Conservation (phyloP, 2,113 vertebrate genomes). For the Apodemus sylvaticus region DNA sequence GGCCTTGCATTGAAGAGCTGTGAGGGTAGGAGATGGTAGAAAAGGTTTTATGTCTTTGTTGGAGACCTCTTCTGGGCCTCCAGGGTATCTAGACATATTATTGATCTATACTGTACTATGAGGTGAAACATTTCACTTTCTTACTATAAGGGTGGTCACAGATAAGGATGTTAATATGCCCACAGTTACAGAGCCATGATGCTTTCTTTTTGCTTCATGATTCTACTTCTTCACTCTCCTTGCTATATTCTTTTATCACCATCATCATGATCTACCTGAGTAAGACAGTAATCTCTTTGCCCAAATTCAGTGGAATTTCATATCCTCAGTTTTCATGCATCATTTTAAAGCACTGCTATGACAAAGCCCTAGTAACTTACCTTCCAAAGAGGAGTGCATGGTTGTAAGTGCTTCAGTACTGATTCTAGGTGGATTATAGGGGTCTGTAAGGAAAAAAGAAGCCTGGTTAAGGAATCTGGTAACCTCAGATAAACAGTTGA, state of each 20-base stretch:
- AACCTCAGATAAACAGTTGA: not conserved
- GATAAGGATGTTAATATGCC: not conserved
- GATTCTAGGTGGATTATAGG: not conserved
- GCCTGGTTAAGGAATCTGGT: not conserved
- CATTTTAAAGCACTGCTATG: not conserved
- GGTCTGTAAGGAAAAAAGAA: slow-evolving; percentile 41
- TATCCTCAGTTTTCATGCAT: not conserved
- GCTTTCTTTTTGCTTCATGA: not conserved
- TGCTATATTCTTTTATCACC: not conserved
- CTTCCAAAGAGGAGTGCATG: not conserved
- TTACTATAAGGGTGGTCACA: not conserved
- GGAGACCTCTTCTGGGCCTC: not conserved
- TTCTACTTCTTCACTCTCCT: not conserved
- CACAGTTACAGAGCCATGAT: not conserved
- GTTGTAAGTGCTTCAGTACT: slow-evolving; percentile 47
- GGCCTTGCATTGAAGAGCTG: not conserved
- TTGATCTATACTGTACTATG: not conserved
- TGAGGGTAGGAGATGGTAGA: not conserved
- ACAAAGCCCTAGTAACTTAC: slow-evolving; percentile 30
- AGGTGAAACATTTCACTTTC: not conserved
- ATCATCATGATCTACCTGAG: not conserved
- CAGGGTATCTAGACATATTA: not conserved
- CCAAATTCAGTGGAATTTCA: not conserved
- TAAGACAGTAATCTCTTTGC: not conserved
- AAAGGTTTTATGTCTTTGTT: not conserved